Evolutionary conservation across 2,888 invertebrate genomes (phyloP), one percentile per base, ranked within the genome.

Genomic region (Sussaba pulchella): DNA sequence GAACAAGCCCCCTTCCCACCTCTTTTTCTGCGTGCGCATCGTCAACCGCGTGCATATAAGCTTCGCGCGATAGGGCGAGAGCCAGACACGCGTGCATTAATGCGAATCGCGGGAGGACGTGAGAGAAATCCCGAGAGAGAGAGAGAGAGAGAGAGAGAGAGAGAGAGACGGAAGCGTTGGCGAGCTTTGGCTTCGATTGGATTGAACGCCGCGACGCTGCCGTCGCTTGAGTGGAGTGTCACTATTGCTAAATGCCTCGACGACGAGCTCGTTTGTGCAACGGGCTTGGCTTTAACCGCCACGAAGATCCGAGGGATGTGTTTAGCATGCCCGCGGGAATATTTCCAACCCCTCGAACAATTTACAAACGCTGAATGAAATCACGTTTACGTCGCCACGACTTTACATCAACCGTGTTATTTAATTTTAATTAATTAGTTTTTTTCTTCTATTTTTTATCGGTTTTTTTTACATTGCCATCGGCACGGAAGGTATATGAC

Each of bases 291-390:
- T 67, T 52, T 45, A 39, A 73, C 66, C 61, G n/a, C 14, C 21
- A 17, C 21, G 0, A 31, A 36, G n/a, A 52, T 43, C 52, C 21
- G 10, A 24, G 54, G 69, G 17, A 6, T 21, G 31, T 36, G 6
- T 2, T 24, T 12, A 4, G 52, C 12, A n/a, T 12, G 54, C 9
- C 36, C 45, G 26, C 39, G 39, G 6, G 54, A 2, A 21, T 39
- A 26, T 69, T 79, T 79, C 17, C 57, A 59, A 57, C 39, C 31
- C 9, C 21, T n/a, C 69, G 39, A 31, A 24, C 57, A 64, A 79
- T 50, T 41, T 8, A 26, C 19, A 31, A n/a, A 3, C 43, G 45
- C 21, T 21, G 31, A 54, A 45, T 21, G 6, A 59, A 70, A 70
- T 70, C 39, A 50, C 64, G 61, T 12, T 66, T 50, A 43, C 79